A percentile compares a stretch with the other conserved stretches of the same genome.
Conservation (phyloP, 2,113 vertebrate genomes). For the Podarcis muralis region DNA sequence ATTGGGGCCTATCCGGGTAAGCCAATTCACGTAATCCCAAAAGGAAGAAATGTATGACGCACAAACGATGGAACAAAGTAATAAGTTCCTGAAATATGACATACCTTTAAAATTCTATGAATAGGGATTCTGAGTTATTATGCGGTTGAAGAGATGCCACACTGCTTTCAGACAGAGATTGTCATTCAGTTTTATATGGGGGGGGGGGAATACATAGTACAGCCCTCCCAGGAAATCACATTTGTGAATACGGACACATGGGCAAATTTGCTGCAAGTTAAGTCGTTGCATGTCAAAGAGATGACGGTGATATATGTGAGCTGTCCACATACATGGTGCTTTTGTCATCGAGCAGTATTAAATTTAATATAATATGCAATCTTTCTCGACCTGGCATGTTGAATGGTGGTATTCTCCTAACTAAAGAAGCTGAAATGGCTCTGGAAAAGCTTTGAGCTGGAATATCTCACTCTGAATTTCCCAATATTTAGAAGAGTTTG, state of each 20-base stretch:
- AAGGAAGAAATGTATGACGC: background rate
- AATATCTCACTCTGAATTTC: constrained; percentile 28
- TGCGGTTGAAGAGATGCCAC: background rate
- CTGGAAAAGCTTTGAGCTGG: constrained; percentile 27
- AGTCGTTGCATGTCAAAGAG: background rate
- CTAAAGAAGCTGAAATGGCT: background rate
- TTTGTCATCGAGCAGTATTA: constrained; percentile 6
- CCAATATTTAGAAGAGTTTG: background rate
- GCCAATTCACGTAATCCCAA: constrained; percentile 27
- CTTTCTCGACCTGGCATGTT: background rate
- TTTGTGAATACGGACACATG: background rate
- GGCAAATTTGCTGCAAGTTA: background rate
- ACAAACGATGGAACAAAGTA: constrained; percentile 1
- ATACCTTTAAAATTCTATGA: background rate
- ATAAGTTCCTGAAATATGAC: constrained; percentile 15
- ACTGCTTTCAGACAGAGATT: background rate
- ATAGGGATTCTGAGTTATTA: too few relatives aligned
- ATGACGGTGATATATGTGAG: background rate
- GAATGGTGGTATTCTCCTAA: background rate
- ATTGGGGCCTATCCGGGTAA: constrained; percentile 76
- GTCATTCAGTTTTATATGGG: background rate
- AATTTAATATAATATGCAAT: background rate
- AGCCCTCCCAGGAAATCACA: background rate
- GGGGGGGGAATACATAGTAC: background rate
- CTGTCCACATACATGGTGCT: background rate